phyloP scores from a whole-genome alignment of 2,797 vertebrate species.

The Sparus aurata region DNA sequence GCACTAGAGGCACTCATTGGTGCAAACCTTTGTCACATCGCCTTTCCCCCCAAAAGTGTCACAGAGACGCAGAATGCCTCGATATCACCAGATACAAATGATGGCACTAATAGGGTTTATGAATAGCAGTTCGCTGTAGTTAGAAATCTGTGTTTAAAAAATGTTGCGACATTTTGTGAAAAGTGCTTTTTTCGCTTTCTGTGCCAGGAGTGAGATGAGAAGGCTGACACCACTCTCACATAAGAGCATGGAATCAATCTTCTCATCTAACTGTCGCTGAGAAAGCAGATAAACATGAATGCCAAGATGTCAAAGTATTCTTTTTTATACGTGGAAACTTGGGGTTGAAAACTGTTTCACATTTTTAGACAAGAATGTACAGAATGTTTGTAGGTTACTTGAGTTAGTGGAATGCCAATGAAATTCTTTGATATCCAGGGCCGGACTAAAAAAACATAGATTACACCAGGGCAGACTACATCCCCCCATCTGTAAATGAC shows the following conservation, averaged over 20 bases:
- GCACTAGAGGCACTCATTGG: neutral
- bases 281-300: neutral
- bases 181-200: constrained; percentile 5
- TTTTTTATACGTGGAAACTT: neutral
- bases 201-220: constrained; percentile 14
- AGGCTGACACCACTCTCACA: constrained; percentile 7
- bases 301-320: neutral
- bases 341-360: neutral
- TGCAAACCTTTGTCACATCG: neutral
- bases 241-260: neutral
- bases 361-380: neutral
- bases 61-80: neutral
- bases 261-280: neutral
- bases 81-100: constrained; percentile 13
- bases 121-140: constrained; percentile 36
- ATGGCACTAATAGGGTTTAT: constrained; percentile 34
- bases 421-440: neutral
- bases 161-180: constrained; percentile 20
- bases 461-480: no score
- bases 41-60: neutral
- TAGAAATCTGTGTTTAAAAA: constrained; percentile 27
- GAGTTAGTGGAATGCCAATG: neutral
- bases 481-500: no score
- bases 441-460: no score
- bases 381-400: neutral